These are phyloP conservation scores for Oophaga pumilio DNA, from an alignment of 2,113 vertebrate species.

Conservation along the genomic window DNA sequence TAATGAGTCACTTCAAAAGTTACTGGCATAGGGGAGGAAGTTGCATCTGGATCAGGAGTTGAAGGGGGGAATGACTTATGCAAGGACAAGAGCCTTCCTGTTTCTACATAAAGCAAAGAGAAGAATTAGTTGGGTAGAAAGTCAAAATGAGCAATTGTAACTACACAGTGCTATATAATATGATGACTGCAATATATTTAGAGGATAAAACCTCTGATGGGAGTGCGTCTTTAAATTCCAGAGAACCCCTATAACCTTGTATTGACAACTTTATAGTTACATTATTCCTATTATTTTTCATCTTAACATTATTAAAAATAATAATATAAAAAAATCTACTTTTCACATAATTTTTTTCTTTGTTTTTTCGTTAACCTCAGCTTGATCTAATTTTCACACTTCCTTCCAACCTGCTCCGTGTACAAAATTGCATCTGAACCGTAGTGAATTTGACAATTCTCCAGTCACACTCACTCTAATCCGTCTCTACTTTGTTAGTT, in stretches of 20 bases:
- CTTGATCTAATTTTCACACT: background rate
- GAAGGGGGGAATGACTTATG: too few species aligned
- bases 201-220: too few species aligned
- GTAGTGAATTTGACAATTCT: background rate
- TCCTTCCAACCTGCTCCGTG: background rate
- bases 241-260: background rate
- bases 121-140: too few species aligned
- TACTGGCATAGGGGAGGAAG: too few species aligned
- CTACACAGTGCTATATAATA: too few species aligned
- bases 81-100: too few species aligned
- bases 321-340: background rate
- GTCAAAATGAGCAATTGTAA: too few species aligned
- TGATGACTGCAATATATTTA: too few species aligned
- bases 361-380: background rate
- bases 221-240: too few species aligned
- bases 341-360: background rate
- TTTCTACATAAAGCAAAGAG: too few species aligned
- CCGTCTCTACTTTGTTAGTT: slow-evolving; percentile 32
- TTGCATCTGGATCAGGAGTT: too few species aligned
- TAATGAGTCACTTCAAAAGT: too few species aligned
- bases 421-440: background rate
- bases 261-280: background rate
- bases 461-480: background rate
- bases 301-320: background rate
- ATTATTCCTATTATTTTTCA: background rate